Base-by-base conservation (phyloP, 2,888 invertebrate genomes). In the Agrotis exclamationis region DNA sequence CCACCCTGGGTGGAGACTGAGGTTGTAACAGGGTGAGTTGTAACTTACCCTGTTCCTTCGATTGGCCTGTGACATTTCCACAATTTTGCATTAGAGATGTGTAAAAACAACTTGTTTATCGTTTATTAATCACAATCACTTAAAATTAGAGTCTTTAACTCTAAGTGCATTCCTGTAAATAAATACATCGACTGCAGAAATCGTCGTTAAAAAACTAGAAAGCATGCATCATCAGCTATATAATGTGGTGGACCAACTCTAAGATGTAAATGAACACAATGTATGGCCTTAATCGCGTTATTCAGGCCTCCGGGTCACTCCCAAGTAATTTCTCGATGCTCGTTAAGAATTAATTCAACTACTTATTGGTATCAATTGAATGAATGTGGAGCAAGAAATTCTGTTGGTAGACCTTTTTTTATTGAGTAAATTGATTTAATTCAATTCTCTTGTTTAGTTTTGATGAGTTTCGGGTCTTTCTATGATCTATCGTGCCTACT, bases 271-370 rank as follows among this genome's bases (percentile, higher is more conserved):
- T 82, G 72, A 83, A 84, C 63, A 87, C 85, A 87, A 88, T 87
- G 75, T 85, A 80, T 87, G 92, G 85, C 91, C 92, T 80, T 90
- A 92, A 92, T 92, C 88, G 76, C 66, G 70, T 69, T 82, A 88
- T 90, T 88, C 87, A 86, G 83, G 84, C 80, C 80, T 82, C 76
- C 70, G 70, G 65, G 79, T 68, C 82, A 70, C 63, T 79, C 75
- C 82, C 86, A 83, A 85, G 84, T 88, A 87, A 88, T 89, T 88
- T 87, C 85, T 86, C 81, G 83, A 80, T 83, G 84, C 86, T 88
- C 85, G 88, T 87, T 87, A 86, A 88, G 90, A 89, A 88, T 91
- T 91, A 90, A 90, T 91, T 90, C 87, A 85, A 86, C 86, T 88
- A 85, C 87, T 89, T 89, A 91, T 89, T 89, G 87, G 86, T 85